Conservation (phyloP, 2,797 vertebrate species). For the Darevskia nairensis region DNA sequence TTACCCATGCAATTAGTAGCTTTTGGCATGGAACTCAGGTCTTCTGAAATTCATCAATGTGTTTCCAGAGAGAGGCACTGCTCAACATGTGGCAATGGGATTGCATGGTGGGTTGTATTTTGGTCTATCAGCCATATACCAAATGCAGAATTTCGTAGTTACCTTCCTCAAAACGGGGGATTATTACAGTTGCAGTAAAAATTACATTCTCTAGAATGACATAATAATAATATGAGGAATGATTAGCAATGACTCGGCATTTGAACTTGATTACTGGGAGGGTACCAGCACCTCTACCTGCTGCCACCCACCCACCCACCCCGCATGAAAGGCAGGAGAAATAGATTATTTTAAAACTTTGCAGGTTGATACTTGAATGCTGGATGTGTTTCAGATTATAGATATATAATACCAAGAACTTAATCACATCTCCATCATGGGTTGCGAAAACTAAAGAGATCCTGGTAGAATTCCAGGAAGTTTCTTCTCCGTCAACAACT, state of each 20-base stretch:
- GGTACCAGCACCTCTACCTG: slow-evolving; percentile 42
- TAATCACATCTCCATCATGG: slow-evolving; percentile 55
- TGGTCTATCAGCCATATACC: slow-evolving; percentile 29
- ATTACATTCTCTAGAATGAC: slow-evolving; percentile 61
- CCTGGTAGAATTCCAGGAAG: slow-evolving; percentile 56
- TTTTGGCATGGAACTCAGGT: background rate
- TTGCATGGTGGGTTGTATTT: background rate
- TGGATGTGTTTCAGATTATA: slow-evolving; percentile 53
- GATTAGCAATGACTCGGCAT: slow-evolving; percentile 19
- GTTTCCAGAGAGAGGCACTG: background rate
- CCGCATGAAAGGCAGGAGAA: slow-evolving; percentile 34
- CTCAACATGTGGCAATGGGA: background rate
- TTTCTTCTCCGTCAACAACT: slow-evolving; percentile 55
- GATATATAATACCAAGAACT: slow-evolving; percentile 60
- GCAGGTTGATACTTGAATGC: slow-evolving; percentile 56
- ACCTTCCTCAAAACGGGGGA: too few relatives aligned
- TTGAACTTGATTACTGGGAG: slow-evolving; percentile 19
- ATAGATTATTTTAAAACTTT: slow-evolving; percentile 29
- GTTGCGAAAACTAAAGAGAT: slow-evolving; percentile 59
- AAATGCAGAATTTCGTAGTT: slow-evolving; percentile 47
- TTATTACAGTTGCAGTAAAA: slow-evolving; percentile 66
- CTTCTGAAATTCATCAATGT: slow-evolving; percentile 13
- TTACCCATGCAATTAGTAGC: slow-evolving; percentile 12
- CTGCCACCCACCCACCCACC: too few relatives aligned
- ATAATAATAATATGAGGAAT: slow-evolving; percentile 37